Conservation (phyloP, 2,113 vertebrate genomes). For the Sinocyclocheilus maitianheensis region DNA sequence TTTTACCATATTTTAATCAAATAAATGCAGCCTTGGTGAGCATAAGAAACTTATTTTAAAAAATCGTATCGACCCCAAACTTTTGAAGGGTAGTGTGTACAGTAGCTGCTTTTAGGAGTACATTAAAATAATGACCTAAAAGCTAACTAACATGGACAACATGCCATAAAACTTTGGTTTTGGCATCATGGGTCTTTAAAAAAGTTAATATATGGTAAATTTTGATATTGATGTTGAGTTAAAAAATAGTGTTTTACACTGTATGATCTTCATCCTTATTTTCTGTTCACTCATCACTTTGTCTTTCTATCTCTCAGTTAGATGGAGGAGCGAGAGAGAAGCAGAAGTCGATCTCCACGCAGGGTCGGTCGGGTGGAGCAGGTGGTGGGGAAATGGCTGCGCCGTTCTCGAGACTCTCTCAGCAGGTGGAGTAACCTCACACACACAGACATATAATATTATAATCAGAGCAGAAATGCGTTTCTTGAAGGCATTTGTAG, state of each 20-base stretch:
- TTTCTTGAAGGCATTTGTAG: background rate
- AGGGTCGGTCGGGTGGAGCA: conserved; percentile 90
- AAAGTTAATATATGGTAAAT: background rate
- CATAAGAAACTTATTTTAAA: no score
- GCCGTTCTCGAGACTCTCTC: conserved; percentile 85
- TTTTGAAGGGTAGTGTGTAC: no score
- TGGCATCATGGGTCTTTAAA: background rate
- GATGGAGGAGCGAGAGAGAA: conserved; percentile 95
- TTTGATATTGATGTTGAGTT: background rate
- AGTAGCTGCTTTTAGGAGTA: background rate
- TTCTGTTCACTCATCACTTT: conserved; percentile 20
- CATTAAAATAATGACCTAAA: no score
- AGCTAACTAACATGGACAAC: background rate
- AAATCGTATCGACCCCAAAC: no score
- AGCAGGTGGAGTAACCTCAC: conserved; percentile 67
- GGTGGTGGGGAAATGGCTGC: conserved; percentile 94
- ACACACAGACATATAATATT: background rate
- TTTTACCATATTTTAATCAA: background rate
- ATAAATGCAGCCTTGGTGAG: background rate
- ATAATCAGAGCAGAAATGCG: background rate
- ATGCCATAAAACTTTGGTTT: background rate
- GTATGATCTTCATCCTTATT: background rate
- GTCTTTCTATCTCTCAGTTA: conserved; percentile 75
- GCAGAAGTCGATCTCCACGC: conserved; percentile 85
- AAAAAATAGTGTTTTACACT: background rate